A percentile compares a stretch with the other conserved stretches of the same genome.
Evolutionary conservation across 2,888 invertebrate genomes (phyloP).

Genomic region (Sinohyriopsis cumingii): DNA sequence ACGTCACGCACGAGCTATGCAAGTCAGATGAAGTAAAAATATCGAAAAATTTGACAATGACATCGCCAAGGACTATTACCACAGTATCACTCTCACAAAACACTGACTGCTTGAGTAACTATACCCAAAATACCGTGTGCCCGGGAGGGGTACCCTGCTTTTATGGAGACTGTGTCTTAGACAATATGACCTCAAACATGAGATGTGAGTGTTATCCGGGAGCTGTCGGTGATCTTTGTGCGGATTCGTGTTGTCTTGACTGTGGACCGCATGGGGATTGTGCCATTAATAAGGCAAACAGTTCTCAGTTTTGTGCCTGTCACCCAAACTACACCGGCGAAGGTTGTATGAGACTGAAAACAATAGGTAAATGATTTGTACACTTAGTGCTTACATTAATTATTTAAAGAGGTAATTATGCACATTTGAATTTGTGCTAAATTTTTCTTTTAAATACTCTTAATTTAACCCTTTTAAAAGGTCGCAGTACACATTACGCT

Average conservation of each 20-base stretch:
- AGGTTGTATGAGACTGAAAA: background rate
- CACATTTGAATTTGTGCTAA: background rate
- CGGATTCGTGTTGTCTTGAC: constrained; percentile 19
- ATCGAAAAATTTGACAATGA: no score
- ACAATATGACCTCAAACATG: background rate
- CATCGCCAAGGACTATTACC: background rate
- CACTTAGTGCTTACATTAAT: no score
- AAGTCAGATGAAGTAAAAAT: background rate
- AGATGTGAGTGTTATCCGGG: constrained; percentile 15
- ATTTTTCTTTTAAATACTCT: no score
- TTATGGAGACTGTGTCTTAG: constrained; percentile 12
- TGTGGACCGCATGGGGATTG: constrained; percentile 26
- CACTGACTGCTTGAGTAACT: background rate
- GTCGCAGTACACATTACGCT: no score
- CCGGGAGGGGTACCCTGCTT: constrained; percentile 4
- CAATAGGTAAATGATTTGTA: constrained; percentile 3
- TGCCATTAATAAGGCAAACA: constrained; percentile 1
- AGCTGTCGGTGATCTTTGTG: constrained; percentile 11
- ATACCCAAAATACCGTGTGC: background rate
- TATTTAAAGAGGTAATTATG: no score
- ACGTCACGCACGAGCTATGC: constrained; percentile 15
- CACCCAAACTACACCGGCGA: constrained; percentile 6
- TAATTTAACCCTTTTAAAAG: no score
- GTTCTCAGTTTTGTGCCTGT: constrained; percentile 6
- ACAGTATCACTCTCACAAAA: background rate